These are phyloP conservation scores for Coryphaenoides rupestris DNA, from an alignment of 2,113 vertebrate species.

Conservation along the genomic window DNA sequence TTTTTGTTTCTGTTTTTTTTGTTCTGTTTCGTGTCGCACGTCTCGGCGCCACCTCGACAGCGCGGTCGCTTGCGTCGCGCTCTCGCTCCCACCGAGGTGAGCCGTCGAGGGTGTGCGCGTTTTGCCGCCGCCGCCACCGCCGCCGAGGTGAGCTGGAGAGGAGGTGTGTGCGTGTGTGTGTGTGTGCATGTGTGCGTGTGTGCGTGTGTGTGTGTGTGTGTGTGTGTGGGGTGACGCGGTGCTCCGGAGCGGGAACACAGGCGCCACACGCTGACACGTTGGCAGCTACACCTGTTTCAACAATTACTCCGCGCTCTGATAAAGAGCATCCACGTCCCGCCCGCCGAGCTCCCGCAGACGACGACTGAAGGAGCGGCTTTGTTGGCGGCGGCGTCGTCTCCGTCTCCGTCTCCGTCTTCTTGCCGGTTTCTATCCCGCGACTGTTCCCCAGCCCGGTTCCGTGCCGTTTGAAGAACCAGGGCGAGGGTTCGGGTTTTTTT, in stretches of 20 bases:
- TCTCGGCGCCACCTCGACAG: slow-evolving; percentile 69
- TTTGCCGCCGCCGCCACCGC: slow-evolving; percentile 74
- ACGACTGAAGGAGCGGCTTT: too few species aligned
- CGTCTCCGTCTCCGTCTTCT: too few species aligned
- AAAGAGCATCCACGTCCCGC: slow-evolving; percentile 38
- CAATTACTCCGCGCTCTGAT: slow-evolving; percentile 68
- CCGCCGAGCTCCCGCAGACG: too few species aligned
- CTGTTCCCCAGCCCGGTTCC: too few species aligned
- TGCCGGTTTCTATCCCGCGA: too few species aligned
- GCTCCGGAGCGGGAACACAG: slow-evolving; percentile 62
- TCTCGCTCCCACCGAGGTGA: neutral
- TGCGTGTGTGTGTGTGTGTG: neutral
- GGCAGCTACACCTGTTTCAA: slow-evolving; percentile 71
- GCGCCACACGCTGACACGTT: slow-evolving; percentile 53
- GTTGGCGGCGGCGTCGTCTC: too few species aligned
- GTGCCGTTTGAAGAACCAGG: too few species aligned
- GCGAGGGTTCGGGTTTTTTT: too few species aligned
- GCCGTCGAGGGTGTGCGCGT: slow-evolving; percentile 43
- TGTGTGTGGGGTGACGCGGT: slow-evolving; percentile 42
- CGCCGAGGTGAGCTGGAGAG: slow-evolving; percentile 77
- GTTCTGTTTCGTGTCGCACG: slow-evolving; percentile 46
- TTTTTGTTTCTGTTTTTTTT: too few species aligned
- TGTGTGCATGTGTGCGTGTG: slow-evolving; percentile 6
- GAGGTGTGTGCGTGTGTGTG: slow-evolving; percentile 17
- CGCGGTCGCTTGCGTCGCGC: neutral